Conservation (phyloP, 2,797 vertebrate species). For the Columba guinea region DNA sequence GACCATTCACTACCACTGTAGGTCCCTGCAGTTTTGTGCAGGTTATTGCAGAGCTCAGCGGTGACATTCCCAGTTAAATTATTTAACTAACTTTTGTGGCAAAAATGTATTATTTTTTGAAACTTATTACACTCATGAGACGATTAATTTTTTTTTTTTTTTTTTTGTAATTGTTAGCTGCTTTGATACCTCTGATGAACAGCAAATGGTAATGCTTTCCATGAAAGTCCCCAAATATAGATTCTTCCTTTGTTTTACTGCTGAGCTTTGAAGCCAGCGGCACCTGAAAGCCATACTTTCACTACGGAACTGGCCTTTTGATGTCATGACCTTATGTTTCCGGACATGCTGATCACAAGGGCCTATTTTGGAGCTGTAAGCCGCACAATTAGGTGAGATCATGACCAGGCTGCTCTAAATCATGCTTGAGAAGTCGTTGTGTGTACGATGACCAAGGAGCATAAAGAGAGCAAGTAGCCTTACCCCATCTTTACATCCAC, state of each 20-base stretch:
- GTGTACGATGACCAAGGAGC: not conserved
- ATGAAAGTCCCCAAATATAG: not conserved
- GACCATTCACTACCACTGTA: not conserved
- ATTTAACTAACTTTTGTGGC: not conserved
- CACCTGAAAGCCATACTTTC: not conserved
- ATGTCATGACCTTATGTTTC: not conserved
- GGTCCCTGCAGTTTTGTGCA: not conserved
- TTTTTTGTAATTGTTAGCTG: not conserved
- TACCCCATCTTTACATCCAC: not conserved
- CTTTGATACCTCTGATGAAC: slow-evolving; percentile 11
- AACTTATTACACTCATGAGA: not conserved
- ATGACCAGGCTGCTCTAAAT: not conserved
- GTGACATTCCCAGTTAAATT: not conserved
- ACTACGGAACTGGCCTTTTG: not conserved
- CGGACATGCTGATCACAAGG: not conserved
- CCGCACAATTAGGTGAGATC: not conserved
- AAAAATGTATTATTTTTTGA: not conserved
- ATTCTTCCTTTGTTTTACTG: slow-evolving; percentile 31
- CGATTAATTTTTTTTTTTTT: not conserved
- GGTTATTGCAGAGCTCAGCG: not conserved
- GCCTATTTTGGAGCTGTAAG: not conserved
- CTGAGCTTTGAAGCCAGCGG: not conserved
- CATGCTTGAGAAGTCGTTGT: not conserved
- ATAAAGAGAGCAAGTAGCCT: not conserved
- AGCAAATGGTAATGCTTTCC: slow-evolving; percentile 21